A percentile compares a stretch with the other conserved stretches of the same genome.
Conservation (phyloP, 1,140 invertebrate genomes). For the Camponotus floridanus region DNA sequence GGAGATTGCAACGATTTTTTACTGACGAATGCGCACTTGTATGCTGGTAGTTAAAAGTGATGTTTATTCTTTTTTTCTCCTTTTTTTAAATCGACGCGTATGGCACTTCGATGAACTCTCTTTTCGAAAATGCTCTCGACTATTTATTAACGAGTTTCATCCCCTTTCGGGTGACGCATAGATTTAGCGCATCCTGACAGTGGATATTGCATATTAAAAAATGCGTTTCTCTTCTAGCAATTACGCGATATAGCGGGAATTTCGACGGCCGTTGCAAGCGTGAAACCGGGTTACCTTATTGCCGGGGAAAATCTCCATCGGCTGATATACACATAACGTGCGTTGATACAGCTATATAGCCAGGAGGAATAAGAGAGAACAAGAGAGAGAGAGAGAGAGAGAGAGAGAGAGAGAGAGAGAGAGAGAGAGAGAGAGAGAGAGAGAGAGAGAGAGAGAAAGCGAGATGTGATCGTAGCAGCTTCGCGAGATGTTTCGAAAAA, state of each 20-base stretch:
- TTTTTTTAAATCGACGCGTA: conserved; percentile 11
- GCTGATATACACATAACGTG: conserved; percentile 46
- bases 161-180: neutral
- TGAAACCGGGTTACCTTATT: conserved; percentile 28
- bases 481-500: conserved; percentile 75
- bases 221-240: conserved; percentile 3
- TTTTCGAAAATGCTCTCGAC: neutral
- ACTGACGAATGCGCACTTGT: conserved; percentile 27
- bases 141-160: conserved; percentile 8
- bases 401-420: conserved; percentile 57
- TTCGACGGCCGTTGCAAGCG: neutral
- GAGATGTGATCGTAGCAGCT: conserved; percentile 71
- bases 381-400: conserved; percentile 50
- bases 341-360: neutral
- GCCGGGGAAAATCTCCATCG: conserved; percentile 46
- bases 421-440: conserved; percentile 53
- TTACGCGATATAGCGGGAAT: conserved; percentile 26
- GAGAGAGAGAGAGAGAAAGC: conserved; percentile 33
- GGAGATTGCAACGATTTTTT: conserved; percentile 61
- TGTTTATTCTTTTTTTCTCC: neutral
- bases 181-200: conserved; percentile 16
- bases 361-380: conserved; percentile 27
- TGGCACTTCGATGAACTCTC: conserved; percentile 2
- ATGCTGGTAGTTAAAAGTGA: neutral
- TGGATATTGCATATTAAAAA: conserved; percentile 38